phyloP scores from a whole-genome alignment of 2,888 invertebrate species.

The Galerucella pusilla region DNA sequence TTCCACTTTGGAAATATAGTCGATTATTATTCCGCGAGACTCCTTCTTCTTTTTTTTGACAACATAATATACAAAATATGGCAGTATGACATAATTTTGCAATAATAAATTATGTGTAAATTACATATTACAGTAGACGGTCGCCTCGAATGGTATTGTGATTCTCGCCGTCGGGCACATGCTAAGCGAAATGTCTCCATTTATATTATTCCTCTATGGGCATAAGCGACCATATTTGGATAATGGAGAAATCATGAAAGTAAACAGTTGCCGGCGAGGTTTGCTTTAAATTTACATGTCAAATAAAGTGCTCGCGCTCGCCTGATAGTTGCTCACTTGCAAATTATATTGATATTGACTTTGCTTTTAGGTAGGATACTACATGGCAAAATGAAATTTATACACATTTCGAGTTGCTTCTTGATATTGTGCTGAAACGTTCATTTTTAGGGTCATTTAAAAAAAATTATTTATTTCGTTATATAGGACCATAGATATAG shows the following conservation, averaged over 20 bases:
- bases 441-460: neutral
- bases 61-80: neutral
- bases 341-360: constrained; percentile 12
- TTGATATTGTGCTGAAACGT: neutral
- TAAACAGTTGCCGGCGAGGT: constrained; percentile 17
- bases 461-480: too few relatives aligned
- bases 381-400: constrained; percentile 1
- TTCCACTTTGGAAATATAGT: too few relatives aligned
- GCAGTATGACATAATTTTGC: neutral
- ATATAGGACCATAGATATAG: too few relatives aligned
- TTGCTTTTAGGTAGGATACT: neutral
- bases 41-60: neutral
- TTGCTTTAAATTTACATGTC: constrained; percentile 17
- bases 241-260: constrained; percentile 27
- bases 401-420: constrained; percentile 5
- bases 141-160: constrained; percentile 16
- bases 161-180: neutral
- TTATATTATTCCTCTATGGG: constrained; percentile 14
- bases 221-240: constrained; percentile 25
- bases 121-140: constrained; percentile 1
- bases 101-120: neutral
- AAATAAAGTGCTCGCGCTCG: constrained; percentile 12
- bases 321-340: constrained; percentile 13
- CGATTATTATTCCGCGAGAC: neutral
- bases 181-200: constrained; percentile 31